Evolutionary conservation across 2,888 invertebrate species (phyloP).

Genomic region (Ormyrus labotus): DNA sequence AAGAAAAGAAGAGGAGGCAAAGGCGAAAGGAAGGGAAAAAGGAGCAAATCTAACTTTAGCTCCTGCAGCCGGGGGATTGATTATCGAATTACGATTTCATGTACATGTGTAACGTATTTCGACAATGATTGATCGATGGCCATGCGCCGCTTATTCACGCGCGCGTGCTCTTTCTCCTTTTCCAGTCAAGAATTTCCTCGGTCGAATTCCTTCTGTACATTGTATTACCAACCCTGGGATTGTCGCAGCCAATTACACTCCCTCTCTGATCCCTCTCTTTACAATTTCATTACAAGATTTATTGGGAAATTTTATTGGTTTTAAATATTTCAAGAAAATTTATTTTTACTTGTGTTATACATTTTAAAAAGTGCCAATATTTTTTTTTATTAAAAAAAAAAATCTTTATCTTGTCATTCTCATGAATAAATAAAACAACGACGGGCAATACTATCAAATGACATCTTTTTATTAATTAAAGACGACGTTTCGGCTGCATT

Average conservation of each 20-base stretch:
- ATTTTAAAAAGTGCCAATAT: no score
- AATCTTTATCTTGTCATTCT: no score
- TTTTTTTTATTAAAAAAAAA: no score
- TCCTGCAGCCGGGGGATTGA: slow-evolving; percentile 10
- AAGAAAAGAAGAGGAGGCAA: no score
- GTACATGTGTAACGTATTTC: slow-evolving; percentile 23
- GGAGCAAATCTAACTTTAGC: no score
- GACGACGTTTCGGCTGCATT: no score
- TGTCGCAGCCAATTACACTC: slow-evolving; percentile 11
- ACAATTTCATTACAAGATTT: not conserved
- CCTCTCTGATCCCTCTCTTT: slow-evolving; percentile 15
- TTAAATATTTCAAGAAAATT: no score
- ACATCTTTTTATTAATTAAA: no score
- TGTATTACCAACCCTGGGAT: slow-evolving; percentile 4
- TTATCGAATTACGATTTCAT: slow-evolving; percentile 43
- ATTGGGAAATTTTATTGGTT: not conserved
- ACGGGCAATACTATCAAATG: no score
- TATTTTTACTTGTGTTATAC: no score
- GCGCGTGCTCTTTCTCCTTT: not conserved
- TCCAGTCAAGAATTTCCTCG: slow-evolving; percentile 14
- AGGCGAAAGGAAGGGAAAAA: no score
- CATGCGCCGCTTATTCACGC: not conserved
- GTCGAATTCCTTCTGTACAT: not conserved
- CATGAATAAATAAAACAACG: no score
- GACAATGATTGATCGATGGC: slow-evolving; percentile 37